Base-by-base conservation (phyloP, 2,888 invertebrate species). In the Eristalis arbustorum region DNA sequence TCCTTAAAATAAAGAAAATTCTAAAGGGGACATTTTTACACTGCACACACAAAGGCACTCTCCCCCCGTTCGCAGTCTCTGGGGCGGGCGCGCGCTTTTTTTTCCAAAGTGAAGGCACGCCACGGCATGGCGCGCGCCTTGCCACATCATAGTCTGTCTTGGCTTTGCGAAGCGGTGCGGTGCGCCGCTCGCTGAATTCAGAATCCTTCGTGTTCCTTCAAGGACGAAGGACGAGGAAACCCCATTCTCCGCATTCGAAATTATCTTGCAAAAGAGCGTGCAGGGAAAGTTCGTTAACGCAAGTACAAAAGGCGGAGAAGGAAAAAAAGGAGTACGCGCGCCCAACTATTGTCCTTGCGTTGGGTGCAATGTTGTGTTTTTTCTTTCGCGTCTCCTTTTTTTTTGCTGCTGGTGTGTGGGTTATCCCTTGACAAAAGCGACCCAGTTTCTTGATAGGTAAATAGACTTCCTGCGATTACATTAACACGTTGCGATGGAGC, bases 1-100 rank as follows among this genome's bases (percentile, higher is more conserved):
- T 85, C 81, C 85, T 85, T 85, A 80, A 88, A 88, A 85, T 85
- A 88, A 88, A 81, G 85, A 84, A 84, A 84, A 74, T 77, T 83
- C 75, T 78, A 73, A 87, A 56, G 79, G 77, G 79, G 74, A 87
- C 83, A 87, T 75, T 87, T 83, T 87, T 83, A 83, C 87, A 87
- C 49, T 87, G 85, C 85, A 85, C 85, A 85, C 69, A 81, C 73
- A 81, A 71, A 66, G 73, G 37, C 69, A 31, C 69, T 59, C 25
- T 3, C 22, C 56, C n/a, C 42, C n/a, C n/a, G 3, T n/a, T 42
- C n/a, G 42, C 42, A 42, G 42, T 42, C 42, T 42, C 42, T 42
- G 14, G 42, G 49, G 49, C 49, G 49, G 49, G 49, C n/a, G 49
- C 49, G 49, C 49, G 31, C 31, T 31, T n/a, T 18, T n/a, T 18